Conservation (phyloP, 2,113 vertebrate species). For the Eolophus roseicapilla region DNA sequence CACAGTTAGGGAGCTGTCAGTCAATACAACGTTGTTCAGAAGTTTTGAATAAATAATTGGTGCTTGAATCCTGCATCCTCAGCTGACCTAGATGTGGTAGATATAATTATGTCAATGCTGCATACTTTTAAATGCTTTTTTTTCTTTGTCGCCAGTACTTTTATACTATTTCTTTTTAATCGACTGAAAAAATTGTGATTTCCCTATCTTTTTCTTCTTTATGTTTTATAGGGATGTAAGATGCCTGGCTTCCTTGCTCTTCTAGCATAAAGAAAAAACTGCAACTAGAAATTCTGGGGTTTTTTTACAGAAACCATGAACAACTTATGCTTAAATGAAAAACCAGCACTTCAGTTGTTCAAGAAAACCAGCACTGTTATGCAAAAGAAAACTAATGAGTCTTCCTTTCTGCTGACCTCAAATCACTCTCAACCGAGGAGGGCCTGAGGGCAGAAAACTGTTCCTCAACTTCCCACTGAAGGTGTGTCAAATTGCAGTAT, state of each 20-base stretch:
- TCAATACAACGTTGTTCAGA: not conserved
- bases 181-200: not conserved
- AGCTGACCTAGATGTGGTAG: slow-evolving; percentile 46
- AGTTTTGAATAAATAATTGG: slow-evolving; percentile 51
- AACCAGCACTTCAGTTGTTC: not conserved
- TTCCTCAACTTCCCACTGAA: not conserved
- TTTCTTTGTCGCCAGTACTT: not conserved
- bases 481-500: not conserved
- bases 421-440: not conserved
- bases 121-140: not conserved
- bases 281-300: not conserved
- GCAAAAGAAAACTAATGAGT: not conserved
- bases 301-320: not conserved
- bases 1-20: not conserved
- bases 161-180: not conserved
- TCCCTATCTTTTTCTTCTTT: not conserved
- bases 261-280: not conserved
- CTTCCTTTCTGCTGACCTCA: not conserved
- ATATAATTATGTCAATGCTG: slow-evolving; percentile 38
- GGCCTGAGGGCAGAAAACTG: not conserved
- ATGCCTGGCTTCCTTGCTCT: not conserved
- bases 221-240: not conserved
- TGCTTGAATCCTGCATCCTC: slow-evolving; percentile 15
- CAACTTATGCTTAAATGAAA: not conserved
- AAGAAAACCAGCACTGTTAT: not conserved